phyloP scores from a whole-genome alignment of 1,140 invertebrate species.

The Heterodera schachtii region DNA sequence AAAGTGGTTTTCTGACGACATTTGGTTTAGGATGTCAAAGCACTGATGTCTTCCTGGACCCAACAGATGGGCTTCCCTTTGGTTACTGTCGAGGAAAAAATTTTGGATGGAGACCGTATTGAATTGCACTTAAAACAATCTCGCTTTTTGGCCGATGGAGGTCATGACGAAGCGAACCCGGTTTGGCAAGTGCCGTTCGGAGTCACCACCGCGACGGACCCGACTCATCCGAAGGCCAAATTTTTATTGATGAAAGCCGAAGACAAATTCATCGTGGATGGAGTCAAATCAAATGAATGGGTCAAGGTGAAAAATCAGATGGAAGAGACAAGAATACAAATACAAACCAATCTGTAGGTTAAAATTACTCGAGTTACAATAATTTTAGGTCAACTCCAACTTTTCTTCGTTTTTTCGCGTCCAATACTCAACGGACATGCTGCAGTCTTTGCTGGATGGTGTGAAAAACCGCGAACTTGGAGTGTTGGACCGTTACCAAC shows the following conservation, averaged over 20 bases:
- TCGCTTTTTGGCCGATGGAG: constrained; percentile 48
- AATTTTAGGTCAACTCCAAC: constrained; percentile 68
- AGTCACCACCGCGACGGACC: constrained; percentile 77
- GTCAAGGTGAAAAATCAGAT: constrained; percentile 72
- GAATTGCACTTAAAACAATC: constrained; percentile 37
- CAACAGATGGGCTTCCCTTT: constrained; percentile 87
- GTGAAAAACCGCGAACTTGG: constrained; percentile 79
- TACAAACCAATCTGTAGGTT: not conserved
- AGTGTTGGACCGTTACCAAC: constrained; percentile 83
- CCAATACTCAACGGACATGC: constrained; percentile 79
- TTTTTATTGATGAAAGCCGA: constrained; percentile 73
- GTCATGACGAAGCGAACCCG: constrained; percentile 41
- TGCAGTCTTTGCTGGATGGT: constrained; percentile 78
- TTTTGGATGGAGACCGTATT: constrained; percentile 38
- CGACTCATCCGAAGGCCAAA: constrained; percentile 71
- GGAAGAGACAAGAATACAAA: not conserved
- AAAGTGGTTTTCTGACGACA: not conserved
- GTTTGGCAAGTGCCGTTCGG: constrained; percentile 77
- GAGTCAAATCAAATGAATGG: constrained; percentile 78
- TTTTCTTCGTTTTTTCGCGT: constrained; percentile 74
- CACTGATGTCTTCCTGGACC: constrained; percentile 93
- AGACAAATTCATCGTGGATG: constrained; percentile 71
- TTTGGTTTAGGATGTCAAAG: constrained; percentile 73
- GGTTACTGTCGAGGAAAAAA: constrained; percentile 66
- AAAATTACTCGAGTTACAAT: constrained; percentile 4